Percentiles rank a stretch among this genome's conserved stretches.
Evolutionary conservation across 1,140 invertebrate species (phyloP).

Genomic region (Pseudobourletiella spinata): DNA sequence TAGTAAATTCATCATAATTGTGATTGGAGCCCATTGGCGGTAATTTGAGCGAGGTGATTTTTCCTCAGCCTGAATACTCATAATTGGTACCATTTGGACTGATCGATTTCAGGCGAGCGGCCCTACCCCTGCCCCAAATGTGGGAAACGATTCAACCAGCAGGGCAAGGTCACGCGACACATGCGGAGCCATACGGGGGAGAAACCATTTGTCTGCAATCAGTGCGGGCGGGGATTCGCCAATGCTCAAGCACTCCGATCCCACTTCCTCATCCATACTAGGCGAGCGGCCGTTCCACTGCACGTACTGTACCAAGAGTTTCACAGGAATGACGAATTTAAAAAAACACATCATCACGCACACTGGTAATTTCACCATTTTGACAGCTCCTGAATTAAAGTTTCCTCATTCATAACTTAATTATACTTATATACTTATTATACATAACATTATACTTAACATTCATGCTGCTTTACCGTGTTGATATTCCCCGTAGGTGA

Average conservation of each 20-base stretch:
- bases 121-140: constrained; percentile 50
- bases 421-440: too few relatives aligned
- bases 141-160: constrained; percentile 44
- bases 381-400: background rate
- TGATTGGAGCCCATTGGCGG: background rate
- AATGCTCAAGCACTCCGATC: constrained; percentile 24
- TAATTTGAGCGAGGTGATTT: background rate
- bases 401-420: too few relatives aligned
- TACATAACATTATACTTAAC: too few relatives aligned
- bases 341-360: constrained; percentile 41
- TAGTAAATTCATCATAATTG: background rate
- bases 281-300: constrained; percentile 40
- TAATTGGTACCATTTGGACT: background rate
- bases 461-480: too few relatives aligned
- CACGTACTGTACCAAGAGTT: constrained; percentile 39
- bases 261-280: constrained; percentile 21
- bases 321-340: constrained; percentile 41
- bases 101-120: constrained; percentile 44
- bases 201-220: constrained; percentile 29
- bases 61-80: background rate
- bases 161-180: constrained; percentile 39
- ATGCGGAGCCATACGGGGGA: constrained; percentile 36
- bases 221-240: constrained; percentile 23
- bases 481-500: too few relatives aligned
- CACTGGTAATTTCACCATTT: constrained; percentile 37